Percentiles rank a stretch among this genome's conserved stretches.
phyloP scores from a whole-genome alignment of 2,113 vertebrate genomes.

The Lepus americanus region DNA sequence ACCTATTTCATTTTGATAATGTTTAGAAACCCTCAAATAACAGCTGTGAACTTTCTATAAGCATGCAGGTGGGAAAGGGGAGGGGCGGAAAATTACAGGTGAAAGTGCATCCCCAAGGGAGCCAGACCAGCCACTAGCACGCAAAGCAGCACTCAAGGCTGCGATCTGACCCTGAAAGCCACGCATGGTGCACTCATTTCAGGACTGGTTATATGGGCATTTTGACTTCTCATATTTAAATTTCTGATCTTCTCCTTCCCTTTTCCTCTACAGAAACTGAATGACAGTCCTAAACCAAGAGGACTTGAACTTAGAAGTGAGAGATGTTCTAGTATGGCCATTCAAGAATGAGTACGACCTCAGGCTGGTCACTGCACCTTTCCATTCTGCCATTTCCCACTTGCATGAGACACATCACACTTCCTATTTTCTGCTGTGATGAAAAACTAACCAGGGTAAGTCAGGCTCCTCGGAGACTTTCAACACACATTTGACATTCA shows the following conservation, averaged over 20 bases:
- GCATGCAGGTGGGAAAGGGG: not conserved
- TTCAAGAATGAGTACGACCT: not conserved
- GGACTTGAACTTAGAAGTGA: not conserved
- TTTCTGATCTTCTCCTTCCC: not conserved
- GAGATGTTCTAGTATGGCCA: not conserved
- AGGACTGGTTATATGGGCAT: not conserved
- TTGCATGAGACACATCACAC: not conserved
- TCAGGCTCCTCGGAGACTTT: not conserved
- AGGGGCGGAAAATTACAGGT: constrained; percentile 11
- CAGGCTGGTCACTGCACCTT: not conserved
- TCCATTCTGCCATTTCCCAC: not conserved
- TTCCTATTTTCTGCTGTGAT: constrained; percentile 42
- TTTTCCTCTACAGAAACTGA: constrained; percentile 40
- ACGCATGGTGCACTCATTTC: not conserved
- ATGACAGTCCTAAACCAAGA: not conserved
- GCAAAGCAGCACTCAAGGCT: not conserved
- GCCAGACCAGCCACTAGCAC: not conserved
- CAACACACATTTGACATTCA: not conserved
- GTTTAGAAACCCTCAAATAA: constrained; percentile 57
- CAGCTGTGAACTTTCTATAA: constrained; percentile 16
- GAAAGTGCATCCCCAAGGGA: constrained; percentile 48
- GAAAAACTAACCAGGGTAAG: not conserved
- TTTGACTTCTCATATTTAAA: constrained; percentile 43
- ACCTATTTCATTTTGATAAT: constrained; percentile 29
- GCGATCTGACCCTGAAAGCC: constrained; percentile 25